These are phyloP conservation scores for Vulpes ferrilata DNA, from an alignment of 2,113 vertebrate species.

Conservation along the genomic window DNA sequence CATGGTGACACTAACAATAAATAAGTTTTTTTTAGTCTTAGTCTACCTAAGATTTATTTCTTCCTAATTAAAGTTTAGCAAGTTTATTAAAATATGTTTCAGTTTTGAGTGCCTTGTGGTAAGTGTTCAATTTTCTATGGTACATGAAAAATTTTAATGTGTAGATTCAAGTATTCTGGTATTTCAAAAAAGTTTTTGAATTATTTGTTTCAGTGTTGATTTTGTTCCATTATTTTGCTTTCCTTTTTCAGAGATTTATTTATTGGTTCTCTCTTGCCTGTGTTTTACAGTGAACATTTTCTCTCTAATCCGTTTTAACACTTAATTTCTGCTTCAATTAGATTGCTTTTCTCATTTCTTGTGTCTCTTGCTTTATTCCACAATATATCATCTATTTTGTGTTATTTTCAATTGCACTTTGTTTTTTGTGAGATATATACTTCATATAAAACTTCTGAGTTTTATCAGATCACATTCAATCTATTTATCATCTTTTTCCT, in stretches of 20 bases:
- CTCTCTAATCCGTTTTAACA: not conserved
- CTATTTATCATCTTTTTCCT: not conserved
- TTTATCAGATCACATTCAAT: not conserved
- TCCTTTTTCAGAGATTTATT: not conserved
- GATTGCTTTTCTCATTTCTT: not conserved
- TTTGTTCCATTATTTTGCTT: not conserved
- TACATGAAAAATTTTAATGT: not conserved
- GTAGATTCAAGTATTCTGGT: not conserved
- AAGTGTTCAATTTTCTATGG: not conserved
- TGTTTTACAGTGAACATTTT: not conserved
- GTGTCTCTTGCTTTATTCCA: not conserved
- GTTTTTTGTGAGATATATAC: not conserved
- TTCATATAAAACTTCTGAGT: not conserved
- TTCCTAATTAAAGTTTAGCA: not conserved
- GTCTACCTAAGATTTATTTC: not conserved
- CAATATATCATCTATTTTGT: not conserved
- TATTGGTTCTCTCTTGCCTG: not conserved
- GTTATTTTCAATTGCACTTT: not conserved
- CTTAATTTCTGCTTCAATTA: constrained; percentile 2
- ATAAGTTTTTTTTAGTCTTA: not conserved
- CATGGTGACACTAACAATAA: not conserved
- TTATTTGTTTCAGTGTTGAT: not conserved
- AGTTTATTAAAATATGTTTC: not conserved
- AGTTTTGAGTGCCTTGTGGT: not conserved
- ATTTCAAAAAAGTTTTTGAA: not conserved